phyloP scores from a whole-genome alignment of 2,797 vertebrate species.

The Pygocentrus nattereri region DNA sequence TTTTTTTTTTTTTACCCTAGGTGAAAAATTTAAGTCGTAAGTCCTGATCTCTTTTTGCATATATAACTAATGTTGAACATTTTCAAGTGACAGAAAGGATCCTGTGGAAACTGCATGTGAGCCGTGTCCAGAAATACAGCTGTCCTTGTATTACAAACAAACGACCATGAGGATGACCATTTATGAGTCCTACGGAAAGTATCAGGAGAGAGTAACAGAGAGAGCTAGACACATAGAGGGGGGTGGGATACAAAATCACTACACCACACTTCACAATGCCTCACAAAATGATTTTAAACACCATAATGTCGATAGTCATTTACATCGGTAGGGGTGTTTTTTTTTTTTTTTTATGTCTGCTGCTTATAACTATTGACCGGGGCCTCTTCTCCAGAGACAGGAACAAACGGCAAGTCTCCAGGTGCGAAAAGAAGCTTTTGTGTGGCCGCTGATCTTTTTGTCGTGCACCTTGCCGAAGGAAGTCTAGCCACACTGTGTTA shows the following conservation, averaged over 20 bases:
- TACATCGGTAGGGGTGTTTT: constrained; percentile 56
- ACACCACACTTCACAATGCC: constrained; percentile 50
- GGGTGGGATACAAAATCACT: constrained; percentile 35
- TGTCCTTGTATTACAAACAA: background rate
- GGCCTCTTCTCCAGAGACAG: constrained; percentile 31
- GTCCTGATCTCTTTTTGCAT: too few relatives aligned
- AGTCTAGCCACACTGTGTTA: constrained; percentile 47
- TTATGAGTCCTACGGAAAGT: background rate
- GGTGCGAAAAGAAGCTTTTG: constrained; percentile 61
- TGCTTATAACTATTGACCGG: constrained; percentile 49
- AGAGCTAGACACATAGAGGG: background rate
- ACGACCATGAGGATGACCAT: background rate
- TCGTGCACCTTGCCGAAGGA: constrained; percentile 55
- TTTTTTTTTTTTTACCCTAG: too few relatives aligned
- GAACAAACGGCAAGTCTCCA: constrained; percentile 54
- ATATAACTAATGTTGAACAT: too few relatives aligned
- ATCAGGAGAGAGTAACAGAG: background rate
- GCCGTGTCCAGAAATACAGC: background rate
- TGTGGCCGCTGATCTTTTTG: constrained; percentile 52
- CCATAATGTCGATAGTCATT: constrained; percentile 51
- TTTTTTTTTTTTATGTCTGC: constrained; percentile 48
- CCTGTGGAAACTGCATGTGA: background rate
- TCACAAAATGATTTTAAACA: constrained; percentile 39
- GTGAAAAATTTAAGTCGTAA: too few relatives aligned
- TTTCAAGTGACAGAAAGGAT: background rate